Conservation (phyloP, 2,888 invertebrate species). For the Girardia tigrina region DNA sequence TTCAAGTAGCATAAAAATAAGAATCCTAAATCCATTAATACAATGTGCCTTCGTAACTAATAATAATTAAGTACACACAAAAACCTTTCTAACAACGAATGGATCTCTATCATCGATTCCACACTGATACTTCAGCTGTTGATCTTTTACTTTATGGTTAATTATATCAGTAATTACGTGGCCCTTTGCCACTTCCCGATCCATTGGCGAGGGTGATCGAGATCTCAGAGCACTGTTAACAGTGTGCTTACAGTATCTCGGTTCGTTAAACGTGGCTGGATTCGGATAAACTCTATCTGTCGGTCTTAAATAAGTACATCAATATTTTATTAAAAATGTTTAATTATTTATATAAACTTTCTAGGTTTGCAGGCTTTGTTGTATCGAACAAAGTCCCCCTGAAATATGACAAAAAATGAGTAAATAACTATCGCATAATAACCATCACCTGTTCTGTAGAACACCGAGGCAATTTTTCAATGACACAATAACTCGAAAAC, state of each 20-base stretch:
- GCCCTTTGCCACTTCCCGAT: not conserved
- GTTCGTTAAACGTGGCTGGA: not conserved
- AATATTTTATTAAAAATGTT: not conserved
- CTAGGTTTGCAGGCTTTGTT: not conserved
- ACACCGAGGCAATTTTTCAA: conserved; percentile 40
- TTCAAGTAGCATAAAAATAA: too few species aligned
- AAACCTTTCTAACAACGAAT: conserved; percentile 35
- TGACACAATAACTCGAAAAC: conserved; percentile 45
- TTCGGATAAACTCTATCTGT: not conserved
- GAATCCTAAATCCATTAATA: too few species aligned
- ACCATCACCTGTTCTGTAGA: too few species aligned
- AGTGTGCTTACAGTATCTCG: conserved; percentile 34
- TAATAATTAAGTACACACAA: too few species aligned
- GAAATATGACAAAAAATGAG: too few species aligned
- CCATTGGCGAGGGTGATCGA: conserved; percentile 32
- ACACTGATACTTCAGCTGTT: not conserved
- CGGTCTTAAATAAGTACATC: not conserved
- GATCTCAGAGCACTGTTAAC: conserved; percentile 36
- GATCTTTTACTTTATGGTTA: not conserved
- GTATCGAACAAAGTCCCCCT: not conserved
- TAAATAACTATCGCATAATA: too few species aligned
- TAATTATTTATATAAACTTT: not conserved
- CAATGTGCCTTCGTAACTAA: too few species aligned
- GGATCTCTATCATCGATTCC: conserved; percentile 26
- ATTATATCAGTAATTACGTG: not conserved